Evolutionary conservation across 1,140 invertebrate species (phyloP).

Genomic region (Atta cephalotes): DNA sequence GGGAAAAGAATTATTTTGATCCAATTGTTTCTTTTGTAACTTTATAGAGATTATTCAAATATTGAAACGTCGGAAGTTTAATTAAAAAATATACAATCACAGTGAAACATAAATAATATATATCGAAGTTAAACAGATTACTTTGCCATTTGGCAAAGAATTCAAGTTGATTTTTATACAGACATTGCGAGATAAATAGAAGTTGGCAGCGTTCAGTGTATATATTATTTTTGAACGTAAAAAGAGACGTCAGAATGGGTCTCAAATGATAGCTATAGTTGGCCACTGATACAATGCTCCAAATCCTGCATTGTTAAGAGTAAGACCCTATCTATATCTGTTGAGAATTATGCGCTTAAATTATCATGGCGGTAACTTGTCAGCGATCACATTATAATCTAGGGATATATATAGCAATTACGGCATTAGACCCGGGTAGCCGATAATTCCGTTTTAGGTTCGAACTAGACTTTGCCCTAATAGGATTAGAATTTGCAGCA

Average conservation of each 20-base stretch:
- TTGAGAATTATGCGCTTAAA: slow-evolving; percentile 33
- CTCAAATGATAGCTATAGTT: neutral
- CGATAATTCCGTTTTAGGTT: slow-evolving; percentile 61
- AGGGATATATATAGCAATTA: slow-evolving; percentile 43
- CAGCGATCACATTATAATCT: slow-evolving; percentile 47
- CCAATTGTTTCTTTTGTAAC: neutral
- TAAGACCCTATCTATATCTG: neutral
- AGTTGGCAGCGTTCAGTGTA: neutral
- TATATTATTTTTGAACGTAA: neutral
- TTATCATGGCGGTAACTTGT: slow-evolving; percentile 16
- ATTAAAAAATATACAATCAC: neutral
- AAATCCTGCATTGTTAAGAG: neutral
- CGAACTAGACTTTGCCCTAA: slow-evolving; percentile 54
- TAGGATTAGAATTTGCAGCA: slow-evolving; percentile 58
- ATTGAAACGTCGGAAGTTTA: neutral
- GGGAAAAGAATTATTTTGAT: neutral
- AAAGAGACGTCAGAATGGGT: neutral
- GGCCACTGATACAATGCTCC: neutral
- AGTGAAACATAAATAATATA: neutral
- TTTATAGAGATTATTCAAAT: neutral
- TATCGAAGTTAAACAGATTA: neutral
- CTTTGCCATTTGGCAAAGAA: neutral
- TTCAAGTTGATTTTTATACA: neutral
- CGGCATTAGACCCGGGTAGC: slow-evolving; percentile 40
- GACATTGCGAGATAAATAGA: neutral